Percentiles rank a stretch among this genome's conserved stretches.
Conservation (phyloP, 2,888 invertebrate species). For the Asteroscopus sphinx region DNA sequence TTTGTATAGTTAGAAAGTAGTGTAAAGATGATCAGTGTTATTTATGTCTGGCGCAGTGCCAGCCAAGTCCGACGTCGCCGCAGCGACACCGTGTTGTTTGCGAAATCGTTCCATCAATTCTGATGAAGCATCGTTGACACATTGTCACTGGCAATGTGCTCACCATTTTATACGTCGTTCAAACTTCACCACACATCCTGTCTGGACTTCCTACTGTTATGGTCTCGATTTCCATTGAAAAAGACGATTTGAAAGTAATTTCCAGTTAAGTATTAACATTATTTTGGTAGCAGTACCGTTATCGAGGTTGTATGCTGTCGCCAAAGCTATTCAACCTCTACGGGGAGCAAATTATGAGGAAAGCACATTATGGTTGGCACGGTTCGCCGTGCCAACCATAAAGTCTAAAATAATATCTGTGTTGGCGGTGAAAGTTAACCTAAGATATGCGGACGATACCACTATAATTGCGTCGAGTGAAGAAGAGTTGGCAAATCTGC, state of each 20-base stretch:
- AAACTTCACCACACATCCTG: conserved; percentile 37
- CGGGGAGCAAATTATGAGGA: too few species aligned
- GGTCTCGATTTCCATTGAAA: conserved; percentile 25
- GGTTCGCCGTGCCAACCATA: too few species aligned
- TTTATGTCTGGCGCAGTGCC: conserved; percentile 72
- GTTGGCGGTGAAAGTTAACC: too few species aligned
- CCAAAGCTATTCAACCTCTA: too few species aligned
- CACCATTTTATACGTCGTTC: conserved; percentile 45
- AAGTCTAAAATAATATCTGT: too few species aligned
- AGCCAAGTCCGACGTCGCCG: conserved; percentile 57
- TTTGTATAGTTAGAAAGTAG: conserved; percentile 42
- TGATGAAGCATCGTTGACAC: conserved; percentile 64
- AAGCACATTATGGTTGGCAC: too few species aligned
- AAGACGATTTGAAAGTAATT: conserved; percentile 10
- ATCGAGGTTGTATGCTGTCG: too few species aligned
- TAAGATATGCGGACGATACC: too few species aligned
- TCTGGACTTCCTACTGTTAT: conserved; percentile 31
- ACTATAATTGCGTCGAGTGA: too few species aligned
- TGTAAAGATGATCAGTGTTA: conserved; percentile 65
- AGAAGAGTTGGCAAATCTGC: too few species aligned
- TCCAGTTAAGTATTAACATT: not conserved
- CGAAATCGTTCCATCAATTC: conserved; percentile 71
- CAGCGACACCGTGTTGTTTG: conserved; percentile 60
- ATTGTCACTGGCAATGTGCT: conserved; percentile 56
- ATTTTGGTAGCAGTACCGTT: not conserved